phyloP scores from a whole-genome alignment of 2,888 invertebrate genomes.

The Branchellion lobata region DNA sequence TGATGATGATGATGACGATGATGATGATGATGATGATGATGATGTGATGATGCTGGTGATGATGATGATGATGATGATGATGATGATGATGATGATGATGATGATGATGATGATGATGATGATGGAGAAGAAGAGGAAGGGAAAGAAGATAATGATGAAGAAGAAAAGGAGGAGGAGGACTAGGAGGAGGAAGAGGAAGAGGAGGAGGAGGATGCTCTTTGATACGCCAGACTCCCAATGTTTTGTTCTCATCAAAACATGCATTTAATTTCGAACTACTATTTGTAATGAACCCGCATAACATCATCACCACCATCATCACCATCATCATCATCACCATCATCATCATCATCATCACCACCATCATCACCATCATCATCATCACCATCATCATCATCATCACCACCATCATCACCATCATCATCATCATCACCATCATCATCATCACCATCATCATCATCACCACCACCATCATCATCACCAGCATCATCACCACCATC shows the following conservation, averaged over 20 bases:
- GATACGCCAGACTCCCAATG: background rate
- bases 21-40: slow-evolving; percentile 38
- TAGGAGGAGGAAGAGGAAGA: too few relatives aligned
- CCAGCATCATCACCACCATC: background rate
- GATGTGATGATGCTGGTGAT: slow-evolving; percentile 17
- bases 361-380: slow-evolving; percentile 1
- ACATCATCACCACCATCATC: background rate
- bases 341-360: slow-evolving; percentile 24
- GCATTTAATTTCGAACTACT: background rate
- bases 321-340: slow-evolving; percentile 15
- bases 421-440: slow-evolving; percentile 4
- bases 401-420: background rate
- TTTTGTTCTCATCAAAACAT: background rate
- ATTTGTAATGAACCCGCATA: background rate
- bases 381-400: background rate
- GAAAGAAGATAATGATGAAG: background rate
- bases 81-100: slow-evolving; percentile 37
- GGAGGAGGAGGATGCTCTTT: too few relatives aligned
- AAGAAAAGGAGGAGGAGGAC: too few relatives aligned
- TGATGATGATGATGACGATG: slow-evolving; percentile 34
- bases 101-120: slow-evolving; percentile 25
- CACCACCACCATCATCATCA: slow-evolving; percentile 26
- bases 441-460: slow-evolving; percentile 22
- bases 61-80: slow-evolving; percentile 30
- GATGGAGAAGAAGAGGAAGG: background rate